Percentiles rank a stretch among this genome's conserved stretches.
Evolutionary conservation across 2,888 invertebrate species (phyloP).

Genomic region (Poecilobothrus nobilitatus): DNA sequence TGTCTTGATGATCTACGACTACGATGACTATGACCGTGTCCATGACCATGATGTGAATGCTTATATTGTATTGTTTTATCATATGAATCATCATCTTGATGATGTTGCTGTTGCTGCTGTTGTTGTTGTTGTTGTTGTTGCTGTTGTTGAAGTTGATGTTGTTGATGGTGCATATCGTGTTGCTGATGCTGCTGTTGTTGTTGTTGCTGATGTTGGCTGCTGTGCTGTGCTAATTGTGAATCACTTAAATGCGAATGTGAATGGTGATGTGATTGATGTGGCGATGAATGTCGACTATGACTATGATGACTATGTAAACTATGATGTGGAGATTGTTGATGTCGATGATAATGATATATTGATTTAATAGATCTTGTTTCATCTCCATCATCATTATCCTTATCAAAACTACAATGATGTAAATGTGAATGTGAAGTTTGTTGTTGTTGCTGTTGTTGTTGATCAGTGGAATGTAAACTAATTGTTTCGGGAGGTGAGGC

Average conservation of each 20-base stretch:
- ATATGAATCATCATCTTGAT: background rate
- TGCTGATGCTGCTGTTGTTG: slow-evolving; percentile 10
- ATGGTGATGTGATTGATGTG: slow-evolving; percentile 27
- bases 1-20: slow-evolving; percentile 25
- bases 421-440: slow-evolving; percentile 27
- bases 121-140: slow-evolving; percentile 16
- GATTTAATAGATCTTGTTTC: slow-evolving; percentile 24
- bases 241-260: slow-evolving; percentile 25
- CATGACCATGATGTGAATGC: slow-evolving; percentile 23
- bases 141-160: slow-evolving; percentile 8
- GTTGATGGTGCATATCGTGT: slow-evolving; percentile 20
- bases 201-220: slow-evolving; percentile 14
- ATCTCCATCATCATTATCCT: slow-evolving; percentile 8
- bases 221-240: slow-evolving; percentile 19
- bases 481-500: slow-evolving; percentile 60
- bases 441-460: slow-evolving; percentile 15
- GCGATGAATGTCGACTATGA: slow-evolving; percentile 29
- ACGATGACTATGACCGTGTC: slow-evolving; percentile 23
- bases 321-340: slow-evolving; percentile 25
- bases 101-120: slow-evolving; percentile 26
- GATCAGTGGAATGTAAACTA: slow-evolving; percentile 35
- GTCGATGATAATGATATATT: slow-evolving; percentile 26
- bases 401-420: slow-evolving; percentile 12
- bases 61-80: slow-evolving; percentile 4
- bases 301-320: slow-evolving; percentile 31